Percentiles rank a stretch among this genome's conserved stretches.
phyloP scores from a whole-genome alignment of 2,797 vertebrate genomes.

The Dryobates pubescens region DNA sequence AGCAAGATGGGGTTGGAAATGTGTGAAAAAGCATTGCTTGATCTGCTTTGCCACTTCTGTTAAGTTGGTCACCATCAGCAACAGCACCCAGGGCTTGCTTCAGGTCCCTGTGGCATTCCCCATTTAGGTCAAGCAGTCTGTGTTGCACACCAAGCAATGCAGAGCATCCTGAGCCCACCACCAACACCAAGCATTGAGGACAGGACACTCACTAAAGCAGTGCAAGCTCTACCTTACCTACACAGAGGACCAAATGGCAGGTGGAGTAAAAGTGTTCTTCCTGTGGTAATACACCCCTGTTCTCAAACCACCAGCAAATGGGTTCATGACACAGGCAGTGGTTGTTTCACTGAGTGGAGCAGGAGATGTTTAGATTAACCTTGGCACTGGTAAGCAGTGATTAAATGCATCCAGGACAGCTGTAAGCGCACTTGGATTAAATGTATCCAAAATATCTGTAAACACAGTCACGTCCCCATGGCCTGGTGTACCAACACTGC shows the following conservation, averaged over 20 bases:
- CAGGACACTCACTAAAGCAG: neutral
- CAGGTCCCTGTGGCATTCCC: neutral
- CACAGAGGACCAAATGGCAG: neutral
- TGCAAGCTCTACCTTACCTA: neutral
- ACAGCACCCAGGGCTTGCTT: neutral
- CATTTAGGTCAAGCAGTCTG: neutral
- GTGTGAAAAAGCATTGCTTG: neutral
- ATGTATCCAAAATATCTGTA: neutral
- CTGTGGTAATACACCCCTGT: neutral
- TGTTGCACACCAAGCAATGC: neutral
- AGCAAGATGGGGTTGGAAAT: neutral
- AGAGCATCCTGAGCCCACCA: neutral
- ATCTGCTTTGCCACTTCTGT: neutral
- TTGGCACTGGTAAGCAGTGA: neutral
- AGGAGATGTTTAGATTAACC: constrained; percentile 23
- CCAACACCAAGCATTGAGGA: fast-evolving
- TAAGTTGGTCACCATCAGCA: neutral
- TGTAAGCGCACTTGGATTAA: neutral
- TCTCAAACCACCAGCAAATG: neutral
- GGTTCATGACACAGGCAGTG: neutral
- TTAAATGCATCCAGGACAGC: neutral
- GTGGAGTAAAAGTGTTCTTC: neutral
- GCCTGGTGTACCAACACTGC: neutral
- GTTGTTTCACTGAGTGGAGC: neutral
- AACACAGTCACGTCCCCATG: neutral